These are phyloP conservation scores for Syngnathus acus DNA, from an alignment of 2,797 vertebrate species.

Conservation along the genomic window DNA sequence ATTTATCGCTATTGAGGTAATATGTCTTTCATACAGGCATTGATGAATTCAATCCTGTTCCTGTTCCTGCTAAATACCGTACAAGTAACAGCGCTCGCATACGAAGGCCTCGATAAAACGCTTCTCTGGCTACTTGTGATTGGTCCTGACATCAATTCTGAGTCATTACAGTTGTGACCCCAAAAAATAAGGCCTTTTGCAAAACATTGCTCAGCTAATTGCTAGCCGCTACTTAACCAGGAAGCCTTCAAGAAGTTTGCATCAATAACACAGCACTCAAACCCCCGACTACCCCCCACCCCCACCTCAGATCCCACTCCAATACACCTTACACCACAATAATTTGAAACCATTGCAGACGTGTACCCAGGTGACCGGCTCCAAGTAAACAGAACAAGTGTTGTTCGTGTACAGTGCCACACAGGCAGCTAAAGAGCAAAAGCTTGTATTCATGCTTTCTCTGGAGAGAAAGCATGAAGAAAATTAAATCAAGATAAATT, in stretches of 20 bases:
- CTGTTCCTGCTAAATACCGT: conserved; percentile 33
- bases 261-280: conserved; percentile 20
- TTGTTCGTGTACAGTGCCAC: conserved; percentile 38
- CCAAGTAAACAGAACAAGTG: conserved; percentile 43
- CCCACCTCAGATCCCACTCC: conserved; percentile 49
- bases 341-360: conserved; percentile 31
- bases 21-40: conserved; percentile 35
- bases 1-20: conserved; percentile 16
- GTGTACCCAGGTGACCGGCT: conserved; percentile 33
- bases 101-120: conserved; percentile 35
- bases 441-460: conserved; percentile 20
- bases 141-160: conserved; percentile 65
- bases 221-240: conserved; percentile 48
- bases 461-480: not conserved
- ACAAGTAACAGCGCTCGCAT: conserved; percentile 37
- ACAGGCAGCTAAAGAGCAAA: conserved; percentile 6
- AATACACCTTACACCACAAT: conserved; percentile 42
- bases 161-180: conserved; percentile 62
- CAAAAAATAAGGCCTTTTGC: conserved; percentile 48
- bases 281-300: not conserved
- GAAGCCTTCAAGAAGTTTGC: conserved; percentile 29
- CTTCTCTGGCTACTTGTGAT: conserved; percentile 40
- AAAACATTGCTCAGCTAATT: conserved; percentile 53
- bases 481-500: too few species aligned
- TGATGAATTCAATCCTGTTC: conserved; percentile 49